Percentiles rank a stretch among this genome's conserved stretches.
phyloP scores from a whole-genome alignment of 2,113 vertebrate genomes.

The Antennarius striatus region DNA sequence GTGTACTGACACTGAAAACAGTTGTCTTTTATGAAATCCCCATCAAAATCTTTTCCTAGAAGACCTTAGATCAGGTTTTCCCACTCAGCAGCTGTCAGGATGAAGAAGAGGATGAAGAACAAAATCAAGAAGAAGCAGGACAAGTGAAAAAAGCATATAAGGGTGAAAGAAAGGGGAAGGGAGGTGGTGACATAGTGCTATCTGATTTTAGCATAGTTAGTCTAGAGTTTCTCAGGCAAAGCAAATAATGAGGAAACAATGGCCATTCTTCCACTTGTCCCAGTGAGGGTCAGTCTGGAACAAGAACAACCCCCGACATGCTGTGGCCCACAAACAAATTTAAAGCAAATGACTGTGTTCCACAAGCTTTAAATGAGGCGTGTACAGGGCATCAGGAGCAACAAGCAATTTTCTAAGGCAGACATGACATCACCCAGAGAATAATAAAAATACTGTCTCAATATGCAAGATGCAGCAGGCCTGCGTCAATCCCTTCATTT shows the following conservation, averaged over 20 bases:
- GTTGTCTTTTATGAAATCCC: slow-evolving; percentile 57
- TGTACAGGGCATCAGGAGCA: slow-evolving; percentile 44
- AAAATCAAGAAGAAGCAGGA: neutral
- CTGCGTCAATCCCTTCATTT: slow-evolving; percentile 52
- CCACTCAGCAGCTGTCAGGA: slow-evolving; percentile 34
- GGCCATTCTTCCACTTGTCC: slow-evolving; percentile 68
- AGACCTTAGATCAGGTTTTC: slow-evolving; percentile 35
- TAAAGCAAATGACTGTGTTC: slow-evolving; percentile 48
- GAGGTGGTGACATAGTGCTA: slow-evolving; percentile 13
- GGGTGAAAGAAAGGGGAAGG: slow-evolving; percentile 6
- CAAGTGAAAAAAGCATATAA: neutral
- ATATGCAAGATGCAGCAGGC: slow-evolving; percentile 45
- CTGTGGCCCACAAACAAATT: slow-evolving; percentile 62
- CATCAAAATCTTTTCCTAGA: slow-evolving; percentile 35
- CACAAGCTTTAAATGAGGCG: slow-evolving; percentile 48
- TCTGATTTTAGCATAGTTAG: slow-evolving; percentile 41
- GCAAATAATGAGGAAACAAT: slow-evolving; percentile 67
- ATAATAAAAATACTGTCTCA: slow-evolving; percentile 62
- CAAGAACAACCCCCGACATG: slow-evolving; percentile 41
- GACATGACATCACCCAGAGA: slow-evolving; percentile 65
- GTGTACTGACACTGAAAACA: slow-evolving; percentile 45
- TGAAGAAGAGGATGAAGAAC: slow-evolving; percentile 23
- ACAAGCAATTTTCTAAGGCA: slow-evolving; percentile 58
- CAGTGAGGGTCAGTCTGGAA: slow-evolving; percentile 55
- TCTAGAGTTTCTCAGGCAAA: slow-evolving; percentile 64